Percentiles rank a stretch among this genome's conserved stretches.
Conservation (phyloP, 1,140 invertebrate genomes). For the Ceratina japonica region DNA sequence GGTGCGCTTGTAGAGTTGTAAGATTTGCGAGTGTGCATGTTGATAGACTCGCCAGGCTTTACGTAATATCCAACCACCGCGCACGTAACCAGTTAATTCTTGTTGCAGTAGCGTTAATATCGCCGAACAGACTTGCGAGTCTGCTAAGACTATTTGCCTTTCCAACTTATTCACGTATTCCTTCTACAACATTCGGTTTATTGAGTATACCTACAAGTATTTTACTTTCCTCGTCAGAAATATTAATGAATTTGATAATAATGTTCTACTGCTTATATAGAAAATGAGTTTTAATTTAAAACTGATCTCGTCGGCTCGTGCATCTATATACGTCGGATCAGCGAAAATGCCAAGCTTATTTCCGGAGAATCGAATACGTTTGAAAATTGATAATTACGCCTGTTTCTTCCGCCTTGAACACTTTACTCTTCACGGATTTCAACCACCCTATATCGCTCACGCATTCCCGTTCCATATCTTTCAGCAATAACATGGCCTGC, state of each 20-base stretch:
- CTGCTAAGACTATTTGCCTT: conserved; percentile 85
- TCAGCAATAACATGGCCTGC: conserved; percentile 81
- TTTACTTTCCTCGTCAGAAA: too few species aligned
- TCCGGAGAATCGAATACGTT: too few species aligned
- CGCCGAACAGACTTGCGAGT: conserved; percentile 84
- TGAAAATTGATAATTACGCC: conserved; percentile 66
- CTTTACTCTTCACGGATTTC: conserved; percentile 80
- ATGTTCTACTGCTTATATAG: too few species aligned
- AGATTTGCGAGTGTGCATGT: conserved; percentile 83
- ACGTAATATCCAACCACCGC: conserved; percentile 86
- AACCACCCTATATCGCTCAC: conserved; percentile 81
- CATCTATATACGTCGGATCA: too few species aligned
- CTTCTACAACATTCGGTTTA: conserved; percentile 56
- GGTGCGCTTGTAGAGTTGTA: conserved; percentile 78
- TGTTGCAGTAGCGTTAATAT: conserved; percentile 84
- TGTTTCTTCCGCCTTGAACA: conserved; percentile 75
- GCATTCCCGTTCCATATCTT: conserved; percentile 84
- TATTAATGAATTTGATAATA: too few species aligned
- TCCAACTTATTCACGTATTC: conserved; percentile 78
- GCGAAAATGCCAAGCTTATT: too few species aligned
- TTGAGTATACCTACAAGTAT: too few species aligned
- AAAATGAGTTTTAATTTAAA: not conserved
- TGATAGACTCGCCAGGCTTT: conserved; percentile 89
- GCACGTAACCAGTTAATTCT: conserved; percentile 85
- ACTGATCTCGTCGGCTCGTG: too few species aligned